Percentiles rank a stretch among this genome's conserved stretches.
These are phyloP conservation scores for Zootermopsis nevadensis DNA, from an alignment of 2,888 invertebrate genomes.

Conservation along the genomic window DNA sequence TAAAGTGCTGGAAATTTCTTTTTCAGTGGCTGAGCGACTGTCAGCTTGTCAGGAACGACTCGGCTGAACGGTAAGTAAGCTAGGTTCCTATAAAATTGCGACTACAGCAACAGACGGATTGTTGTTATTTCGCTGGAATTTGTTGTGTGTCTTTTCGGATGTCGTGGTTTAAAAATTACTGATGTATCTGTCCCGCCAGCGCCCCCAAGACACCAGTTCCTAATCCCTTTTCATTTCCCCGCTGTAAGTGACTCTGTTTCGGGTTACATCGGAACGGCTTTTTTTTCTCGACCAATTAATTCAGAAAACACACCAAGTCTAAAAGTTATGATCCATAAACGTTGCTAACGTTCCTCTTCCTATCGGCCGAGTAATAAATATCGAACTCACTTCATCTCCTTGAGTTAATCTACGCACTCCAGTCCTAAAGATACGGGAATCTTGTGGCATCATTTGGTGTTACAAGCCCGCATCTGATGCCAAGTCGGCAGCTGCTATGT, in stretches of 20 bases:
- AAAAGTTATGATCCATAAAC: constrained; percentile 12
- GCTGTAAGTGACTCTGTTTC: neutral
- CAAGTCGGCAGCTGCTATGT: too few relatives aligned
- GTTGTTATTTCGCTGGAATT: neutral
- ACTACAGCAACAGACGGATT: neutral
- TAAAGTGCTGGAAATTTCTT: too few relatives aligned
- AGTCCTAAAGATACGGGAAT: too few relatives aligned
- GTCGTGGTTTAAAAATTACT: neutral
- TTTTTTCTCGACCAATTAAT: neutral
- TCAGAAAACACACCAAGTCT: neutral
- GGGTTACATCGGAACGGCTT: neutral
- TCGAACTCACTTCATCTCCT: too few relatives aligned
- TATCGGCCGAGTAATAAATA: too few relatives aligned
- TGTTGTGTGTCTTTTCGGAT: neutral
- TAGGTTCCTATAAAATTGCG: too few relatives aligned
- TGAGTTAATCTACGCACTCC: too few relatives aligned
- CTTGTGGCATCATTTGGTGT: too few relatives aligned
- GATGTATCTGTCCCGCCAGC: neutral
- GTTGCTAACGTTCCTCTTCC: neutral
- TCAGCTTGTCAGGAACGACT: too few relatives aligned
- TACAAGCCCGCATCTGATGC: too few relatives aligned
- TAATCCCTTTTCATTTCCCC: neutral
- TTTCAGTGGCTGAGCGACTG: too few relatives aligned
- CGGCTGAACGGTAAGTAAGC: too few relatives aligned
- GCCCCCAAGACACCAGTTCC: neutral